These are phyloP conservation scores for Macquaria australasica DNA, from an alignment of 2,113 vertebrate species.

Conservation along the genomic window DNA sequence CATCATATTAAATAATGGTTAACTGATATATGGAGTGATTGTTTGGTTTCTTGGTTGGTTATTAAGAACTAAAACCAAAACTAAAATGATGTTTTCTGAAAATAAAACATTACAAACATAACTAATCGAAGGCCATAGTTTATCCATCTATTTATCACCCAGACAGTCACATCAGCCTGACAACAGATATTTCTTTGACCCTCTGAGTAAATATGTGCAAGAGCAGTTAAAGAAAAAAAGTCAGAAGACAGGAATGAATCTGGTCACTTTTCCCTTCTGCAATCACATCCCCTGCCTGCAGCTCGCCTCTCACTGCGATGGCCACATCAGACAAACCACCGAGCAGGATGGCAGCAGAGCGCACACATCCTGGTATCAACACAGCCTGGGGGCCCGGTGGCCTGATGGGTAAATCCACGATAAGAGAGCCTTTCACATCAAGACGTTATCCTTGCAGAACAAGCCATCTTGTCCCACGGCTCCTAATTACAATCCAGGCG, in stretches of 20 bases:
- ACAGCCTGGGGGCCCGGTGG: slow-evolving; percentile 29
- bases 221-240: not conserved
- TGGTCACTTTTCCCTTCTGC: slow-evolving; percentile 2
- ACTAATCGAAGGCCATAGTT: not conserved
- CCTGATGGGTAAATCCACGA: slow-evolving; percentile 54
- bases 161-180: not conserved
- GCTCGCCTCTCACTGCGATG: slow-evolving; percentile 6
- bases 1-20: not conserved
- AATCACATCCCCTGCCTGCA: slow-evolving; percentile 19
- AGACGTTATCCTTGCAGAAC: slow-evolving; percentile 51
- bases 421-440: slow-evolving; percentile 59
- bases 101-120: not conserved
- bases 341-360: not conserved
- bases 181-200: not conserved
- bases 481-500: slow-evolving; percentile 49
- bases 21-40: not conserved
- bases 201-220: not conserved
- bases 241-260: not conserved
- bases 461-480: slow-evolving; percentile 40
- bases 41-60: not conserved
- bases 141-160: not conserved
- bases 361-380: slow-evolving; percentile 20
- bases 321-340: slow-evolving; percentile 21
- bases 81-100: not conserved
- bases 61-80: not conserved